Percentiles rank a stretch among this genome's conserved stretches.
phyloP scores from a whole-genome alignment of 2,113 vertebrate species.

The Phyllostomus discolor region DNA sequence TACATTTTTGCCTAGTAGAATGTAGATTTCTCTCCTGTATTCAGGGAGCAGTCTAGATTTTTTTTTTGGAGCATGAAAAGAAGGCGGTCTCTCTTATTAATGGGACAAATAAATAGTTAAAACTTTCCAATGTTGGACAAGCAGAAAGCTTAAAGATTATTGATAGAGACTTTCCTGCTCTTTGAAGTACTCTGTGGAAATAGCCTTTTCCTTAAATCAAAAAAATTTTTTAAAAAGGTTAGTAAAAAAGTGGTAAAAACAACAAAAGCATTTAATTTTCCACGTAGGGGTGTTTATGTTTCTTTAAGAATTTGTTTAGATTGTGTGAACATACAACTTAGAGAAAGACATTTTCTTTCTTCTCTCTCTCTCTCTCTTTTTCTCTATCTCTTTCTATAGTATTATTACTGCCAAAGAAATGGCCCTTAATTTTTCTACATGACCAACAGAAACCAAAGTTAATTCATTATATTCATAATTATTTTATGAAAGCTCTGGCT shows the following conservation, averaged over 20 bases:
- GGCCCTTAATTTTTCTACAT: background rate
- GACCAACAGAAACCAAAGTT: background rate
- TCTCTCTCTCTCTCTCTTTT: background rate
- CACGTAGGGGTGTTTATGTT: background rate
- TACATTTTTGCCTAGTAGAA: background rate
- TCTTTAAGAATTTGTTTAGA: slow-evolving; percentile 22
- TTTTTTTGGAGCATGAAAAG: background rate
- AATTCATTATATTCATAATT: slow-evolving; percentile 39
- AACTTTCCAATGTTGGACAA: slow-evolving; percentile 1
- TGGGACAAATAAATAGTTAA: background rate
- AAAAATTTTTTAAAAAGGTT: background rate
- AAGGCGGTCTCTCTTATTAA: background rate
- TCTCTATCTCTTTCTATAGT: background rate
- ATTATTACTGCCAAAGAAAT: background rate
- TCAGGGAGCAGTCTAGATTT: background rate
- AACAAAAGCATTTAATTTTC: slow-evolving; percentile 20
- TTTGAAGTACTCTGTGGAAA: slow-evolving; percentile 13
- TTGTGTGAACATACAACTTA: background rate
- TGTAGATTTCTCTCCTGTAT: background rate
- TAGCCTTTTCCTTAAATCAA: background rate
- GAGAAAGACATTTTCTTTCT: background rate
- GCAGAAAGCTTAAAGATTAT: slow-evolving; percentile 4
- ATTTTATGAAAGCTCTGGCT: slow-evolving; percentile 25
- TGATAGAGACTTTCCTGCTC: background rate
- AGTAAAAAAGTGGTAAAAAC: background rate